Evolutionary conservation across 1,140 invertebrate species (phyloP), one percentile per base, ranked within the genome.

Genomic region (Drosophila ohnishii): DNA sequence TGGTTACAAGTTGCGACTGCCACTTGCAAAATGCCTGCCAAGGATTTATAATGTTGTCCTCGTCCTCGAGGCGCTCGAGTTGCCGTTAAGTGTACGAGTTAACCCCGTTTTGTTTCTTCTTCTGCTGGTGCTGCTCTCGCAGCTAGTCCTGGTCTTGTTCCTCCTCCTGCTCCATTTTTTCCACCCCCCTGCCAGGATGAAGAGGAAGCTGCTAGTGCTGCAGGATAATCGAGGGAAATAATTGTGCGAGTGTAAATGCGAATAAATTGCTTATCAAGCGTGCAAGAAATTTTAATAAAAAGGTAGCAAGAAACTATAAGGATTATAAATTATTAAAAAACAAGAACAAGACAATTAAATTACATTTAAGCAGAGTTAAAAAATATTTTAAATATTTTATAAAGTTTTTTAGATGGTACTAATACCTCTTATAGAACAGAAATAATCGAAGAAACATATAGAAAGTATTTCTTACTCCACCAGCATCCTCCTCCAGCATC

Each of bases 1-100:
- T 71, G 69, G 69, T 71, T 72, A 72, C 69, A 72, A 72, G 69
- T 72, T 72, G 53, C 56, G 75, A 78, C 79, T 86, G 83, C 83
- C 83, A 87, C 84, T 87, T 83, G 83, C 84, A 87, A 87, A 69
- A 88, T 87, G 83, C 83, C 83, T 87, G 83, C 63, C 76, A 75
- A 77, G 72, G 83, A 87, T 87, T 87, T 87, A 87, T 87, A 87
- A 87, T 88, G 83, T 87, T 88, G 84, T 87, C 82, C 83, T 87
- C 81, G 77, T 84, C 55, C 81, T 77, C 79, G 83, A 75, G 83
- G 73, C 82, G 83, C 83, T 87, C 78, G 71, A 75, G 79, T 77
- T 76, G 62, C 73, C 84, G 83, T 86, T 86, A 86, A 88, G 83
- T 87, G 84, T 84, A 86, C 84, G 83, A 86, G 83, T 87, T 87